A percentile compares a stretch with the other conserved stretches of the same genome.
phyloP scores from a whole-genome alignment of 2,113 vertebrate species.

The Hippocampus zosterae region DNA sequence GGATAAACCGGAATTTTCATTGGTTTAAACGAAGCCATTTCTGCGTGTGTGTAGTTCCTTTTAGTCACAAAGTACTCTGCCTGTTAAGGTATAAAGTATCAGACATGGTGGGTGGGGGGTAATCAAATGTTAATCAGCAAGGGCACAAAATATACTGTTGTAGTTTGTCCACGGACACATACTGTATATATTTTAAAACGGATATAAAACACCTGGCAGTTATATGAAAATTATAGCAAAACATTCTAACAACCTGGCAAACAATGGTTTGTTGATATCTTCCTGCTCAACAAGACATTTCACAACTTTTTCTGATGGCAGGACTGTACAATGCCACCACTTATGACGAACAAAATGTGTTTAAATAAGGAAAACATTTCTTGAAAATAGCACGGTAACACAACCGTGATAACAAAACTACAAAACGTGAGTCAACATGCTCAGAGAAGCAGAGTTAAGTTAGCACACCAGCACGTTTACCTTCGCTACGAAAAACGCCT shows the following conservation, averaged over 20 bases:
- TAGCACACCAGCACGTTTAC: conserved; percentile 10
- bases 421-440: conserved; percentile 38
- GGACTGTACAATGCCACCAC: not conserved
- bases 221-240: not conserved
- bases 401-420: not conserved
- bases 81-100: not conserved
- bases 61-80: not conserved
- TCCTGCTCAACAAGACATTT: not conserved
- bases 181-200: not conserved
- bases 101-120: not conserved
- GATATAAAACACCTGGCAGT: not conserved
- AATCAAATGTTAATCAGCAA: not conserved
- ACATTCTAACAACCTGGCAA: not conserved
- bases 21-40: conserved; percentile 87
- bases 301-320: not conserved
- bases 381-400: not conserved
- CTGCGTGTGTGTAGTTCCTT: not conserved
- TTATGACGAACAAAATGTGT: not conserved
- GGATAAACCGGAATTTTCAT: conserved; percentile 79
- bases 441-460: conserved; percentile 6
- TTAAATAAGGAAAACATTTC: not conserved
- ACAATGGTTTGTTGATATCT: not conserved
- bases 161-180: not conserved
- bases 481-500: not conserved
- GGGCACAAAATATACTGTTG: not conserved